Conservation (phyloP, 64 coral and sea anemone species). For the Anthopleura sola region DNA sequence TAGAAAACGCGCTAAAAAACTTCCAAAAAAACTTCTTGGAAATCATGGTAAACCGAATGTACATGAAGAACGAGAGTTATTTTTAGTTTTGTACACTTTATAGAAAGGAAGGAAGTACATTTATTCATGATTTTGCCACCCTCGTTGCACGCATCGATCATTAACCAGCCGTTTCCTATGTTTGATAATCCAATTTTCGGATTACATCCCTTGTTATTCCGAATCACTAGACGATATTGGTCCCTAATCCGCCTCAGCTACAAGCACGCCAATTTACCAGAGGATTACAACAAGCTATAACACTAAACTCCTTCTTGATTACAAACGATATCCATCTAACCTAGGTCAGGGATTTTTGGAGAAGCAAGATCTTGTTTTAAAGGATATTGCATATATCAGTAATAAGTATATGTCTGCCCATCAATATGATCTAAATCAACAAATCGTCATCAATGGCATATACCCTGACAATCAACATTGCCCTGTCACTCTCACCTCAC, state of each 20-base stretch:
- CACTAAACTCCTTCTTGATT: conserved; percentile 8
- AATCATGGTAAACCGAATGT: neutral
- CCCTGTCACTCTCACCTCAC: conserved; percentile 30
- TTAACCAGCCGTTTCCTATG: conserved; percentile 18
- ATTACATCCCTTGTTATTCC: conserved; percentile 15
- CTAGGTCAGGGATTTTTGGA: conserved; percentile 4
- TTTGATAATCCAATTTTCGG: conserved; percentile 44
- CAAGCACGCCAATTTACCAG: neutral
- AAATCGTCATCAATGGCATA: conserved; percentile 40
- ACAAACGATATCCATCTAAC: conserved; percentile 24
- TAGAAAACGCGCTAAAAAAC: neutral
- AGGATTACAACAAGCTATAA: conserved; percentile 25
- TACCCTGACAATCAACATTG: conserved; percentile 34
- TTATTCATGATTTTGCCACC: conserved; percentile 7
- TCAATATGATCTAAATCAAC: conserved; percentile 35
- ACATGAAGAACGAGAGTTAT: neutral
- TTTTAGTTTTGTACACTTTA: neutral
- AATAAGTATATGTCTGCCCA: conserved; percentile 29
- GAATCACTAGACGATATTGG: conserved; percentile 6
- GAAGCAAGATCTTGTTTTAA: neutral
- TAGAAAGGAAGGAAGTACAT: neutral
- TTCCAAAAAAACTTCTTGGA: neutral
- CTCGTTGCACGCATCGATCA: neutral
- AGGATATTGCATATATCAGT: conserved; percentile 20
- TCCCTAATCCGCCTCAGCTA: neutral